Evolutionary conservation across 2,888 invertebrate genomes (phyloP).

Genomic region (Phyllotreta striolata): DNA sequence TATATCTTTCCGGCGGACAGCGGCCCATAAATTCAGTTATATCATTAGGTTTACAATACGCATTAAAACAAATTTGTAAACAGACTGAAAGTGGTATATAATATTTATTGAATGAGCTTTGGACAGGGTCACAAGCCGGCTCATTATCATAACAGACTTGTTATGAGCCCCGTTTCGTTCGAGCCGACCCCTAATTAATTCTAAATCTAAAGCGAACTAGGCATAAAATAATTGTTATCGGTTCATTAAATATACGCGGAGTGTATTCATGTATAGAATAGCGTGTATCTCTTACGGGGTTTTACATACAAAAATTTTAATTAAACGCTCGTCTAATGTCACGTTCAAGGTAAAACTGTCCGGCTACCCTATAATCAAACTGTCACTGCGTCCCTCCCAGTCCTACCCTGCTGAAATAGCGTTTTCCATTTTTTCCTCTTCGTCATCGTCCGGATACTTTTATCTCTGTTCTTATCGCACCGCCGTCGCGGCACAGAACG

Average conservation of each 20-base stretch:
- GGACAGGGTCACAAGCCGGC: constrained; percentile 44
- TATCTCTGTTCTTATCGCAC: constrained; percentile 36
- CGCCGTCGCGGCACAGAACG: constrained; percentile 22
- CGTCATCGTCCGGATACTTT: constrained; percentile 46
- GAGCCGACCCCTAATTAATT: no score
- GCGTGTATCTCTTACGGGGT: no score
- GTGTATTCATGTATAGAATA: no score
- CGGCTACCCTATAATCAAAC: constrained; percentile 59
- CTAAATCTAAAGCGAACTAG: no score
- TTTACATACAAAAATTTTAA: constrained; percentile 43
- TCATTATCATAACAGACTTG: constrained; percentile 50
- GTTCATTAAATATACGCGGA: no score
- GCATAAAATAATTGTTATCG: no score
- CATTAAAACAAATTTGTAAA: constrained; percentile 57
- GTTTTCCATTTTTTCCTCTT: constrained; percentile 57
- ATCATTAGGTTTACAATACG: constrained; percentile 53
- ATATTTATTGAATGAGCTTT: constrained; percentile 43
- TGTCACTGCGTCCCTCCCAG: constrained; percentile 62
- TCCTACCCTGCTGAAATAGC: constrained; percentile 62
- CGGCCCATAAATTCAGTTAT: constrained; percentile 51
- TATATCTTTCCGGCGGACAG: constrained; percentile 46
- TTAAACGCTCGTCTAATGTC: constrained; percentile 51
- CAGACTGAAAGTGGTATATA: constrained; percentile 48
- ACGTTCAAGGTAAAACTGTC: constrained; percentile 50
- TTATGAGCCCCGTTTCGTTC: constrained; percentile 27